phyloP scores from a whole-genome alignment of 30 jellyfish, hydroid and myxozoan genomes.

The Aurelia aurita region DNA sequence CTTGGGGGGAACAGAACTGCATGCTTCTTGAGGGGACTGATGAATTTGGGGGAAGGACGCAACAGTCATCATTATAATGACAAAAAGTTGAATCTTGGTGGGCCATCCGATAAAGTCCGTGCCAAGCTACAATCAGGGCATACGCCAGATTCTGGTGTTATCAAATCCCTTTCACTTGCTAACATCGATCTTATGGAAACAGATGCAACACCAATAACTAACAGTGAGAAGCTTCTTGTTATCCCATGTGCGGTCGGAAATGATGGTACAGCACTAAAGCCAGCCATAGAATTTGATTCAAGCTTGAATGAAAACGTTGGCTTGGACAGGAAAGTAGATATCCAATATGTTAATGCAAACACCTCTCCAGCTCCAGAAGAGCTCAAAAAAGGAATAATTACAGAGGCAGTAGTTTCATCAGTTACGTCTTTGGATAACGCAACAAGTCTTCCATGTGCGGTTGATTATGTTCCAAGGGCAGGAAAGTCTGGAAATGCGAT shows the following conservation, averaged over 20 bases:
- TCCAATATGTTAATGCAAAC: not conserved
- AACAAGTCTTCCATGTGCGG: constrained; percentile 28
- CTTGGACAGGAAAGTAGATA: not conserved
- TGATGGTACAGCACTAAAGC: constrained; percentile 60
- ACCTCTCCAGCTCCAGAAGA: not conserved
- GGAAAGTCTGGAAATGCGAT: constrained; percentile 44
- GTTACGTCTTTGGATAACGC: constrained; percentile 30
- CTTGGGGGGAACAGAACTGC: constrained; percentile 35
- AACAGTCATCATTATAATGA: constrained; percentile 22
- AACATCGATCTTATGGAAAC: constrained; percentile 9
- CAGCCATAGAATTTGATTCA: constrained; percentile 57
- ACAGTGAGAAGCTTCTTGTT: not conserved
- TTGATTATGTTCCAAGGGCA: constrained; percentile 20
- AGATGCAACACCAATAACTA: not conserved
- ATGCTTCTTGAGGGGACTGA: constrained; percentile 14
- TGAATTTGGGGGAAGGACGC: constrained; percentile 40
- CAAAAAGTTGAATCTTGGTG: constrained; percentile 32
- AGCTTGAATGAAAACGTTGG: constrained; percentile 7
- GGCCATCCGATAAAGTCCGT: constrained; percentile 32
- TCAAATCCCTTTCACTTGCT: constrained; percentile 30
- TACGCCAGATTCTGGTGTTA: constrained; percentile 34
- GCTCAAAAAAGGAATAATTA: not conserved
- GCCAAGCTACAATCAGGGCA: constrained; percentile 26
- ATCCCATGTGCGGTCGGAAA: constrained; percentile 29
- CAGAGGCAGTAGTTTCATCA: constrained; percentile 40